These are phyloP conservation scores for Melitaea athalia DNA, from an alignment of 2,888 invertebrate genomes.

Conservation along the genomic window DNA sequence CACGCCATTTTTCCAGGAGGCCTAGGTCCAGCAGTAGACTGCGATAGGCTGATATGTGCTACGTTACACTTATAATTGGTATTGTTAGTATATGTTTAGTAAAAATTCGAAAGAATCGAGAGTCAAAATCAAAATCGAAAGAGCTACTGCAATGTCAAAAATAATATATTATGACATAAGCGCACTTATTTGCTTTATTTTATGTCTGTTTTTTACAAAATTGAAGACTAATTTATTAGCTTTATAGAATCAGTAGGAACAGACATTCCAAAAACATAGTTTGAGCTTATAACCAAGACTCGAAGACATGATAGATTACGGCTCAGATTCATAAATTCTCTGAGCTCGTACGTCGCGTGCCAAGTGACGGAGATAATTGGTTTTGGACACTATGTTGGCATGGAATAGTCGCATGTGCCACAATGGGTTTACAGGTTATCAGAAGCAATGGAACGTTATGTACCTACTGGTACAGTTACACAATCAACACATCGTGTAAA, in stretches of 20 bases:
- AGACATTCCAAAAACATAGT: not conserved
- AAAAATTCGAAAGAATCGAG: too few species aligned
- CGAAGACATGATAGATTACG: slow-evolving; percentile 25
- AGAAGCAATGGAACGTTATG: slow-evolving; percentile 26
- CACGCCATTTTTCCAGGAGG: too few species aligned
- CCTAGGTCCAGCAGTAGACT: too few species aligned
- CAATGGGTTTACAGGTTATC: slow-evolving; percentile 36
- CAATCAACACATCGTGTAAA: slow-evolving; percentile 1
- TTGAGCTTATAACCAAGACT: slow-evolving; percentile 11
- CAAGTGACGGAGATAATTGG: slow-evolving; percentile 69
- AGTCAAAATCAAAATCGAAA: too few species aligned
- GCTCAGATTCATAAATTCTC: slow-evolving; percentile 40
- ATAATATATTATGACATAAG: too few species aligned
- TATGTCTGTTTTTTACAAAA: too few species aligned
- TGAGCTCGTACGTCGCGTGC: slow-evolving; percentile 56
- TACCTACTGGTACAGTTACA: slow-evolving; percentile 23
- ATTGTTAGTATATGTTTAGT: too few species aligned
- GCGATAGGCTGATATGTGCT: too few species aligned
- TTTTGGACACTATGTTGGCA: slow-evolving; percentile 55
- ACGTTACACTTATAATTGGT: too few species aligned
- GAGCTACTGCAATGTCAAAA: too few species aligned
- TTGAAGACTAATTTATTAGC: too few species aligned
- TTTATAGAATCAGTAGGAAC: not conserved
- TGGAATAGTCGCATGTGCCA: slow-evolving; percentile 44
- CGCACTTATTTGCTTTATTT: too few species aligned